Evolutionary conservation across 2,113 vertebrate species (phyloP).

Genomic region (Edolisoma coerulescens): DNA sequence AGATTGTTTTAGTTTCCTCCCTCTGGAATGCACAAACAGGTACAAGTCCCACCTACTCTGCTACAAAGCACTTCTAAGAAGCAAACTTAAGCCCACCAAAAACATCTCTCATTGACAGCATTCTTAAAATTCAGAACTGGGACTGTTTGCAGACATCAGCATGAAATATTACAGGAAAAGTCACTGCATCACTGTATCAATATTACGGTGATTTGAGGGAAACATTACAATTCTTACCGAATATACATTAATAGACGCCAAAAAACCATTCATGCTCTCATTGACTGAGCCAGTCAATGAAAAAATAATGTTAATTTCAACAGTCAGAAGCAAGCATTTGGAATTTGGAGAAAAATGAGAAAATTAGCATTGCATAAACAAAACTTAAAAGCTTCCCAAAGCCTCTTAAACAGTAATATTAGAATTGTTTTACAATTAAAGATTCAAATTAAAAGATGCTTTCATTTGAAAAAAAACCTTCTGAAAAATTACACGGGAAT

Average conservation of each 20-base stretch:
- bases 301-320: not conserved
- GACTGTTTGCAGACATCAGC: not conserved
- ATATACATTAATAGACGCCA: not conserved
- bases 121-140: not conserved
- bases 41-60: not conserved
- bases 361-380: not conserved
- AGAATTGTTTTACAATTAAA: not conserved
- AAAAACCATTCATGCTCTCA: not conserved
- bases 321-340: not conserved
- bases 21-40: not conserved
- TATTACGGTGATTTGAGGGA: not conserved
- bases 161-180: not conserved
- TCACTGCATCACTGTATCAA: not conserved
- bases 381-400: not conserved
- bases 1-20: not conserved
- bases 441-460: not conserved
- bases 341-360: not conserved
- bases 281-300: not conserved
- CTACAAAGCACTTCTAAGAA: not conserved
- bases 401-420: not conserved
- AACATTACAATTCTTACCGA: not conserved
- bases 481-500: not conserved
- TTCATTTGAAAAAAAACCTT: not conserved
- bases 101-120: not conserved
- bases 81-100: not conserved